Evolutionary conservation across 2,888 invertebrate genomes (phyloP).

Genomic region (Nasonovia ribisnigri): DNA sequence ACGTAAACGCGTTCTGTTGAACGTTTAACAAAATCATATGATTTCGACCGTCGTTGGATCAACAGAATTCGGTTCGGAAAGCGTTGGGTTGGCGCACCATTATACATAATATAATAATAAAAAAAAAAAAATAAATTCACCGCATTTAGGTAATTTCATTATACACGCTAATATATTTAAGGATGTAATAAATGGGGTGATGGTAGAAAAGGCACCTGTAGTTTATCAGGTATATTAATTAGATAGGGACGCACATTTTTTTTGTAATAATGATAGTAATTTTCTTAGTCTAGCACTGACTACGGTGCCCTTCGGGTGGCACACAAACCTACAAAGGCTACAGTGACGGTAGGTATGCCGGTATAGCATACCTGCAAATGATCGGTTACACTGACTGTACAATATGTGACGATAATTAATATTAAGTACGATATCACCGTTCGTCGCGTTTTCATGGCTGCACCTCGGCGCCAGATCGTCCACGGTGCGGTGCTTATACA

Average conservation of each 20-base stretch:
- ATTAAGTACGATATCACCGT: not conserved
- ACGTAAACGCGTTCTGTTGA: not conserved
- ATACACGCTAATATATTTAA: too few species aligned
- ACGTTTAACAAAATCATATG: not conserved
- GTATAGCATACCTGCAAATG: too few species aligned
- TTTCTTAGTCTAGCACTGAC: not conserved
- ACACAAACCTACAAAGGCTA: not conserved
- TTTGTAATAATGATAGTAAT: not conserved
- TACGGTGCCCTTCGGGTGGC: not conserved
- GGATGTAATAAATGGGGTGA: not conserved
- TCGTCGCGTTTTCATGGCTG: not conserved
- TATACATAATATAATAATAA: not conserved
- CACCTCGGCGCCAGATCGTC: not conserved
- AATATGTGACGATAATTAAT: too few species aligned
- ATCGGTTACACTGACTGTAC: too few species aligned
- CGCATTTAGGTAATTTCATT: not conserved
- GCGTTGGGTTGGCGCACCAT: not conserved
- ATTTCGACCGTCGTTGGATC: not conserved
- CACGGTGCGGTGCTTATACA: not conserved
- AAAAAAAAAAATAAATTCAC: not conserved
- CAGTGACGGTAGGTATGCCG: too few species aligned
- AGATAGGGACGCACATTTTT: not conserved
- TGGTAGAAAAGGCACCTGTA: not conserved
- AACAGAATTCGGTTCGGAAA: not conserved
- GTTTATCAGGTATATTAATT: not conserved